A percentile compares a stretch with the other conserved stretches of the same genome.
Evolutionary conservation across 1,140 invertebrate genomes (phyloP).

Genomic region (Drosophila willistoni): DNA sequence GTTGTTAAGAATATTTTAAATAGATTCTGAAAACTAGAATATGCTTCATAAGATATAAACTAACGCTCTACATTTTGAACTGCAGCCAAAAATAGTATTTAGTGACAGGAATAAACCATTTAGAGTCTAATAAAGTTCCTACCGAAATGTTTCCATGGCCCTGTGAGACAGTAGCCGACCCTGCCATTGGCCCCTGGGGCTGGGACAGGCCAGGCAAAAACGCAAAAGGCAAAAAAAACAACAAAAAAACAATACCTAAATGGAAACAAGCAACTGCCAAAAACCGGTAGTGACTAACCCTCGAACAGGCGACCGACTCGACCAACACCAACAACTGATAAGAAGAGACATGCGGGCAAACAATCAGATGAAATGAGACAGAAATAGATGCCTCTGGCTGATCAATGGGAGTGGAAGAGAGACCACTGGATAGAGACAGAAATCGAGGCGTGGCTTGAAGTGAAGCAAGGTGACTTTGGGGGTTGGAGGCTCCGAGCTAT

Average conservation of each 20-base stretch:
- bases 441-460: constrained; percentile 51
- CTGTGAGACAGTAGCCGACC: not conserved
- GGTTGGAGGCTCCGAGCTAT: constrained; percentile 36
- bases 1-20: too few relatives aligned
- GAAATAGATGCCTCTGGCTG: not conserved
- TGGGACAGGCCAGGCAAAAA: not conserved
- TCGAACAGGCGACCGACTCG: constrained; percentile 27
- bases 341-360: constrained; percentile 24
- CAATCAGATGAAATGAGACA: constrained; percentile 32
- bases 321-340: constrained; percentile 48
- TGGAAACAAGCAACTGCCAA: constrained; percentile 62
- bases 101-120: not conserved
- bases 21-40: too few relatives aligned
- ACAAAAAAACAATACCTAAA: constrained; percentile 45
- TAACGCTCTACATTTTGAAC: too few relatives aligned
- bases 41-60: too few relatives aligned
- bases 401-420: not conserved
- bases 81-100: too few relatives aligned
- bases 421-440: constrained; percentile 11
- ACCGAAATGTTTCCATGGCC: constrained; percentile 1
- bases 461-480: constrained; percentile 26
- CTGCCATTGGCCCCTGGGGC: constrained; percentile 19
- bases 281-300: constrained; percentile 79
- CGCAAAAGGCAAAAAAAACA: constrained; percentile 52
- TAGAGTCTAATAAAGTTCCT: not conserved